Percentiles rank a stretch among this genome's conserved stretches.
These are phyloP conservation scores for Valencia hispanica DNA, from an alignment of 2,797 vertebrate genomes.

Conservation along the genomic window DNA sequence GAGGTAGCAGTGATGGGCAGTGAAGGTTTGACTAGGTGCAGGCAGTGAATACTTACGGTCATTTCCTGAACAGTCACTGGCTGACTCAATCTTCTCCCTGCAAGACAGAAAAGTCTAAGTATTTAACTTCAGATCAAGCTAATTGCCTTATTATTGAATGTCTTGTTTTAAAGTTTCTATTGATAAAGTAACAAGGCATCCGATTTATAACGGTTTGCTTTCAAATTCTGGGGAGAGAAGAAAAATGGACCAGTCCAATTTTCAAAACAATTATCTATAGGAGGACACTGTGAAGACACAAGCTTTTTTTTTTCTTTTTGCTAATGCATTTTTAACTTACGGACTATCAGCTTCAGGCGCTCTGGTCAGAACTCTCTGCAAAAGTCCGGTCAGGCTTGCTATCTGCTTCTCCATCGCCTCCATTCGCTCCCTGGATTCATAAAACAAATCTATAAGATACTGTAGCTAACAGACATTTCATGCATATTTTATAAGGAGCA, in stretches of 20 bases:
- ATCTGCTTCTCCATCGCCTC: slow-evolving; percentile 99
- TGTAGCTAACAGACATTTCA: not conserved
- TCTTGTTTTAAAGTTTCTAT: not conserved
- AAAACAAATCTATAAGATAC: slow-evolving; percentile 7
- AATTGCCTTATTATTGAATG: not conserved
- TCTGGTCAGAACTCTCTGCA: slow-evolving; percentile 93
- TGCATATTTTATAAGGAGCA: not conserved
- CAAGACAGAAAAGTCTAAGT: slow-evolving; percentile 54
- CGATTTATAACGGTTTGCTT: too few relatives aligned
- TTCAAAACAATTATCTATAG: not conserved
- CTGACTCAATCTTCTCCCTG: slow-evolving; percentile 94
- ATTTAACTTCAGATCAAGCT: slow-evolving; percentile 24
- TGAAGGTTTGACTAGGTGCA: slow-evolving; percentile 24
- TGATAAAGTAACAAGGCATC: too few relatives aligned
- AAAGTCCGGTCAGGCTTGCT: slow-evolving; percentile 93
- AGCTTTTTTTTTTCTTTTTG: not conserved
- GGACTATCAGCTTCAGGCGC: slow-evolving; percentile 88
- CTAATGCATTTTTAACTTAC: slow-evolving; percentile 69
- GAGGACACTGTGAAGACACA: not conserved
- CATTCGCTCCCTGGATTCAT: slow-evolving; percentile 89
- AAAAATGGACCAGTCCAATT: too few relatives aligned
- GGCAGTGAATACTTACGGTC: slow-evolving; percentile 79
- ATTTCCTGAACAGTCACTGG: slow-evolving; percentile 89
- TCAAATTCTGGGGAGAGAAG: too few relatives aligned
- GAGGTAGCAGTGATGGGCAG: slow-evolving; percentile 39